Percentiles rank a stretch among this genome's conserved stretches.
phyloP scores from a whole-genome alignment of 2,113 vertebrate species.

The Dicerorhinus sumatrensis region DNA sequence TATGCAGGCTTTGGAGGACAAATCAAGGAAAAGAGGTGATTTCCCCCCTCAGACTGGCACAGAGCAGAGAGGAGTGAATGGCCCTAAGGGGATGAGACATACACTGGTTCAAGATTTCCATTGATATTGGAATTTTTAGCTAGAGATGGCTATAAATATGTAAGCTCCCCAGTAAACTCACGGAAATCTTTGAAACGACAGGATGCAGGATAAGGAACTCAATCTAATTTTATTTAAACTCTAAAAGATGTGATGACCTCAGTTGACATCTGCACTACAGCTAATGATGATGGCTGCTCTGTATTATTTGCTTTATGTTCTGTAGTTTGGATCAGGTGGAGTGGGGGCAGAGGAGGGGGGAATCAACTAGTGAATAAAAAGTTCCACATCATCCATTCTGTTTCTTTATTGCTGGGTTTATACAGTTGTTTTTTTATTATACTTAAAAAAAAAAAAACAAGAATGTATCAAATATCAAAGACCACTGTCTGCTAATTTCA shows the following conservation, averaged over 20 bases:
- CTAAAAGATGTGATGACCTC: neutral
- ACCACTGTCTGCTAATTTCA: slow-evolving; percentile 45
- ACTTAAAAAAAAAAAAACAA: neutral
- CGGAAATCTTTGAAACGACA: neutral
- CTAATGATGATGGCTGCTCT: neutral
- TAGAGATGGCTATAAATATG: neutral
- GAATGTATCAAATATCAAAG: slow-evolving; percentile 9
- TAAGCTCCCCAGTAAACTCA: neutral
- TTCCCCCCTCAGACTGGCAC: neutral
- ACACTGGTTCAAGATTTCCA: neutral
- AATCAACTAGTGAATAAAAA: neutral
- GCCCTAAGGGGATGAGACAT: neutral
- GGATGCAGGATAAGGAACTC: neutral
- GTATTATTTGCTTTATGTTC: neutral
- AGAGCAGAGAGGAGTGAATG: neutral
- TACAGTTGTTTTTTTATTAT: neutral
- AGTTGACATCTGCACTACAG: neutral
- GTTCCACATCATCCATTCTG: neutral
- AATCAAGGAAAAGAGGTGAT: neutral
- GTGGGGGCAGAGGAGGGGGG: accelerated
- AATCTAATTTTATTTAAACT: slow-evolving; percentile 28
- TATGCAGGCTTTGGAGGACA: neutral
- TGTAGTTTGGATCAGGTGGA: neutral
- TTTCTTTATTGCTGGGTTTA: neutral
- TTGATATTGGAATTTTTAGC: neutral